phyloP scores from a whole-genome alignment of 1,140 invertebrate genomes.

The Drosophila setifemur region DNA sequence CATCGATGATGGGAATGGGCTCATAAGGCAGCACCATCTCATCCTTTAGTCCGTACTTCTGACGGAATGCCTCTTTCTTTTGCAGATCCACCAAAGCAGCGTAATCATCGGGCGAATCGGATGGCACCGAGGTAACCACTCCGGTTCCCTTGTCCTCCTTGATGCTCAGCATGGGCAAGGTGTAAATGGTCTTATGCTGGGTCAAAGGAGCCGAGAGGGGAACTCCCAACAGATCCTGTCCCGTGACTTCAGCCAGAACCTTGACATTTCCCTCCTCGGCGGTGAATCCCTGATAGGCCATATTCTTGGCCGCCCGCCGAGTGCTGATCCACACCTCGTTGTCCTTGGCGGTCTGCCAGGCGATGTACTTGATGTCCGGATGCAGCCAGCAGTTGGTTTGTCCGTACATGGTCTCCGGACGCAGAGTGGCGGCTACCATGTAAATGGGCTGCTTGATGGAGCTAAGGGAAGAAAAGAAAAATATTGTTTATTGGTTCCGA shows the following conservation, averaged over 20 bases:
- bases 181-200: slow-evolving; percentile 92
- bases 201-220: slow-evolving; percentile 93
- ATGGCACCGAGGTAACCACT: slow-evolving; percentile 98
- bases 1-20: slow-evolving; percentile 94
- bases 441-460: slow-evolving; percentile 60
- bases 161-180: slow-evolving; percentile 98
- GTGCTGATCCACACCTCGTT: slow-evolving; percentile 95
- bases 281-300: slow-evolving; percentile 97
- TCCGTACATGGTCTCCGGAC: slow-evolving; percentile 99
- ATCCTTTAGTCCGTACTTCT: slow-evolving; percentile 96
- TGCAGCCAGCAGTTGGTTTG: slow-evolving; percentile 99
- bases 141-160: slow-evolving; percentile 99
- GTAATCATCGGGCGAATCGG: slow-evolving; percentile 99
- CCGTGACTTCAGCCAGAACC: slow-evolving; percentile 88
- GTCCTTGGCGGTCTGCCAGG: slow-evolving; percentile 87
- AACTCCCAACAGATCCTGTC: slow-evolving; percentile 91
- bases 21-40: slow-evolving; percentile 91
- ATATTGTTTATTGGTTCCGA: background rate
- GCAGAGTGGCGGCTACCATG: slow-evolving; percentile 97
- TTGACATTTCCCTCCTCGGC: slow-evolving; percentile 90
- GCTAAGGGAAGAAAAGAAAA: background rate
- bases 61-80: slow-evolving; percentile 95
- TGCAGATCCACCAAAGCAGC: slow-evolving; percentile 97
- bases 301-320: slow-evolving; percentile 93
- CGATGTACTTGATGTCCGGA: slow-evolving; percentile 97